A percentile compares a stretch with the other conserved stretches of the same genome.
Conservation (phyloP, 2,888 invertebrate species). For the Stenolophus ochropezus region DNA sequence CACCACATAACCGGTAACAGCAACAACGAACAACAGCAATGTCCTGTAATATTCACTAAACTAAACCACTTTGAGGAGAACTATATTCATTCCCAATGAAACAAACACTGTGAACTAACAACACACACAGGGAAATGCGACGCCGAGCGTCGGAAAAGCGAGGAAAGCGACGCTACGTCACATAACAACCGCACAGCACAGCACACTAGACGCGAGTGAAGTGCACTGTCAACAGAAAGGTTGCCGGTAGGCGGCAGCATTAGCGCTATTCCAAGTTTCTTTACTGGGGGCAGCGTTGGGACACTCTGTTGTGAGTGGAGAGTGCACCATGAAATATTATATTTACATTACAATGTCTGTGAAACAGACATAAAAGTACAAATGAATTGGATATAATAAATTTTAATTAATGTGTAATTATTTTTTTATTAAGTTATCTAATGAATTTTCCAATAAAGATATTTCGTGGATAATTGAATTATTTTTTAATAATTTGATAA, state of each 20-base stretch:
- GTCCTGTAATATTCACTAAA: neutral
- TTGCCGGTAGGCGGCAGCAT: slow-evolving; percentile 17
- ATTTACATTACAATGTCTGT: neutral
- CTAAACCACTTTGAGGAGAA: neutral
- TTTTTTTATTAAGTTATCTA: too few relatives aligned
- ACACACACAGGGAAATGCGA: neutral
- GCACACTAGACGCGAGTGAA: neutral
- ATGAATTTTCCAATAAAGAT: too few relatives aligned
- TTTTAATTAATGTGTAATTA: too few relatives aligned
- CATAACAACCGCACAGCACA: neutral
- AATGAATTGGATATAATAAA: too few relatives aligned
- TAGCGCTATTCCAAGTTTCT: neutral
- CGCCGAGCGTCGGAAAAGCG: slow-evolving; percentile 20
- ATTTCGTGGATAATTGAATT: too few relatives aligned
- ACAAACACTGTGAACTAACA: neutral
- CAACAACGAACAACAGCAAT: neutral
- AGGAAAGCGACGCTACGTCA: neutral
- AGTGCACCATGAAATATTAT: neutral
- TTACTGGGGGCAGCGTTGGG: neutral
- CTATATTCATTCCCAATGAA: neutral
- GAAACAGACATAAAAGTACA: too few relatives aligned
- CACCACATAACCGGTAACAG: neutral
- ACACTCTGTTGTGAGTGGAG: too few relatives aligned
- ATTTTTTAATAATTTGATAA: too few relatives aligned
- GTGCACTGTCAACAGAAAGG: neutral